These are phyloP conservation scores for Charaxes varanes DNA, from an alignment of 1,140 invertebrate genomes.

Conservation along the genomic window DNA sequence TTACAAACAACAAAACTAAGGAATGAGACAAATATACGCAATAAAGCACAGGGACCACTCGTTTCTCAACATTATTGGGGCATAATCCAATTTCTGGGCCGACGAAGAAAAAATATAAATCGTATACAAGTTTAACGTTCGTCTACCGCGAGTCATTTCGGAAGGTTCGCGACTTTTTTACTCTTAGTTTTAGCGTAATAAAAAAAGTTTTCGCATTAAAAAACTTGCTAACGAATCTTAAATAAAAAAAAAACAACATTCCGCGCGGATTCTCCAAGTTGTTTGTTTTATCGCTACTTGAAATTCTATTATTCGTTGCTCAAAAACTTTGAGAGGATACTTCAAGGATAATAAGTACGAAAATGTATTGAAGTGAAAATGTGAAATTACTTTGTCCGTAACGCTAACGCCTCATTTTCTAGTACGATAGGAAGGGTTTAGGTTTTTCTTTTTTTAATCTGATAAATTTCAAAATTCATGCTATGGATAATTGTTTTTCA, in stretches of 20 bases:
- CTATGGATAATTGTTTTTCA: no score
- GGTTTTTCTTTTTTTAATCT: no score
- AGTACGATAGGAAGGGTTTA: no score
- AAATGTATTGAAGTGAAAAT: no score
- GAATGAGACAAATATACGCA: no score
- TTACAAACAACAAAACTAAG: no score
- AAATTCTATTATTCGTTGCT: conserved; percentile 18
- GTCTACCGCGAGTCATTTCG: conserved; percentile 9
- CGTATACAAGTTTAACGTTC: not conserved
- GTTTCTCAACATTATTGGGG: conserved; percentile 23
- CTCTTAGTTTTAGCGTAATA: conserved; percentile 12
- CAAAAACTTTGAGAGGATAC: conserved; percentile 12
- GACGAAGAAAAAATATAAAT: conserved; percentile 1
- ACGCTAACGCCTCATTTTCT: no score
- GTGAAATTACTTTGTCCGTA: no score
- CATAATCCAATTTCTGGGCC: conserved; percentile 21
- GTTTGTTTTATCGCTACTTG: conserved; percentile 14
- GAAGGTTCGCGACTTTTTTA: conserved; percentile 4
- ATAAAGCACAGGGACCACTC: no score
- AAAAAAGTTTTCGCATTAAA: conserved; percentile 20
- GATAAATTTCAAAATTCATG: no score
- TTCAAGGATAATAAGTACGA: conserved; percentile 2
- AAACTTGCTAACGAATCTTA: conserved; percentile 19
- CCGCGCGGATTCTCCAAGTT: conserved; percentile 1
- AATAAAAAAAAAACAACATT: conserved; percentile 16